A percentile compares a stretch with the other conserved stretches of the same genome.
Evolutionary conservation across 2,797 vertebrate genomes (phyloP).

Genomic region (Australoheros facetus): DNA sequence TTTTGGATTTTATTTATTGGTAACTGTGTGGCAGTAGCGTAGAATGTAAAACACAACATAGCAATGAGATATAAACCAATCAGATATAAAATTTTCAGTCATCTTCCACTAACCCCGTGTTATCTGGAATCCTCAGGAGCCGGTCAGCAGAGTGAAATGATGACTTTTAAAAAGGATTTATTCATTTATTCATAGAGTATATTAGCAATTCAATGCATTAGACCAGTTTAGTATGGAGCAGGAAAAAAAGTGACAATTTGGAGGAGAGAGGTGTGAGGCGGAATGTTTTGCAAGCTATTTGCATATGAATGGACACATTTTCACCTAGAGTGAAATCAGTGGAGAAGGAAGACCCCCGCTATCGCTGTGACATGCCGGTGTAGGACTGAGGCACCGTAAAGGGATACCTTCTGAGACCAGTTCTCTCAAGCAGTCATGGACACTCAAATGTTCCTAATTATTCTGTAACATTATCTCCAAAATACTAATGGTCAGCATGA

Average conservation of each 20-base stretch:
- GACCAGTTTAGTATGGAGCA: slow-evolving; percentile 35
- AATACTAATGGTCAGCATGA: slow-evolving; percentile 49
- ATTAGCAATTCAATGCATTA: slow-evolving; percentile 67
- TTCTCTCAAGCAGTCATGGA: slow-evolving; percentile 32
- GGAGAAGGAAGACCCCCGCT: slow-evolving; percentile 29
- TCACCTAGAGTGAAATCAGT: slow-evolving; percentile 37
- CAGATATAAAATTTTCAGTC: slow-evolving; percentile 45
- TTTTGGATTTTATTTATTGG: slow-evolving; percentile 6
- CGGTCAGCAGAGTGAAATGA: slow-evolving; percentile 47
- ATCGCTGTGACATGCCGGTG: not conserved
- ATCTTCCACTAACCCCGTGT: slow-evolving; percentile 20
- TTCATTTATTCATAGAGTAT: slow-evolving; percentile 74
- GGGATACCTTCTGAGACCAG: slow-evolving; percentile 13
- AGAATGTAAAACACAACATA: not conserved
- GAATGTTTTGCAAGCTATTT: slow-evolving; percentile 53
- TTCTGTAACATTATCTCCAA: slow-evolving; percentile 56
- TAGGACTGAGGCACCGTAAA: not conserved
- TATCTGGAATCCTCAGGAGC: slow-evolving; percentile 50
- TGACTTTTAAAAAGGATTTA: slow-evolving; percentile 64
- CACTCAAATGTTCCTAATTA: slow-evolving; percentile 58
- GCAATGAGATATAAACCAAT: slow-evolving; percentile 4
- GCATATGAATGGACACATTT: slow-evolving; percentile 69
- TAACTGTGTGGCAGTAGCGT: not conserved
- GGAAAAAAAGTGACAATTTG: slow-evolving; percentile 42
- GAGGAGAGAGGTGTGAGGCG: slow-evolving; percentile 32